Evolutionary conservation across 1,140 invertebrate species (phyloP), one percentile per base, ranked within the genome.

Genomic region (Ceratosolen solmsi): DNA sequence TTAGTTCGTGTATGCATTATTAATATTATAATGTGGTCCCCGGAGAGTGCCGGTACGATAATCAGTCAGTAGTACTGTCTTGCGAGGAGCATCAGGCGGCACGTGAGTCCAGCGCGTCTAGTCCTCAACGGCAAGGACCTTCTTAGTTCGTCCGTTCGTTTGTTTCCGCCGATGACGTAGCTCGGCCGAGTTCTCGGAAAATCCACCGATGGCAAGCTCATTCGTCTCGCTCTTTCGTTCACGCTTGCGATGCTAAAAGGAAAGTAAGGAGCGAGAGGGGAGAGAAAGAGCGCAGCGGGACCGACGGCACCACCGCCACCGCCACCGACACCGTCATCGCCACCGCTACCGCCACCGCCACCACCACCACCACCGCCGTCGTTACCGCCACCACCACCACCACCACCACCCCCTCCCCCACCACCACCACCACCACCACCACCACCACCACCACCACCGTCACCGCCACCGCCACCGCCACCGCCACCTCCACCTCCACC

Each of bases 261-360:
- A 60, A 60, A 15, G 74, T 8, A 65, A 46, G 30, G 71, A 33
- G 71, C 46, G 56, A 63, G 25, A 41, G 60, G 33, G 17, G 51
- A 56, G 70, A 80, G 20, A 80, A 15, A 38, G 15, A 78, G 38
- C 68, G 63, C 17, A 65, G 56, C 36, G 36, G 27, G 17, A 68
- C 41, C 38, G 25, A 41, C 13, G 33, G 46, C 30, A 30, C 33
- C 17, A 15, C 54, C 54, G 54, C 20, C 54, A 25, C 54, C 54
- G 54, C n/a, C 54, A 15, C 20, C 20, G 54, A 20, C 56, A 76
- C 84, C 56, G 82, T 74, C 51, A 88, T 89, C 30, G 38, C 33
- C 17, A 15, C 54, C 54, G 54, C 20, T 15, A 25, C 54, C 54
- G 54, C n/a, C n/a, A 68, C 41, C 38, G 25, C 51, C 13, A 27